Evolutionary conservation across 2,888 invertebrate genomes (phyloP).

Genomic region (Drosophila helvetica): DNA sequence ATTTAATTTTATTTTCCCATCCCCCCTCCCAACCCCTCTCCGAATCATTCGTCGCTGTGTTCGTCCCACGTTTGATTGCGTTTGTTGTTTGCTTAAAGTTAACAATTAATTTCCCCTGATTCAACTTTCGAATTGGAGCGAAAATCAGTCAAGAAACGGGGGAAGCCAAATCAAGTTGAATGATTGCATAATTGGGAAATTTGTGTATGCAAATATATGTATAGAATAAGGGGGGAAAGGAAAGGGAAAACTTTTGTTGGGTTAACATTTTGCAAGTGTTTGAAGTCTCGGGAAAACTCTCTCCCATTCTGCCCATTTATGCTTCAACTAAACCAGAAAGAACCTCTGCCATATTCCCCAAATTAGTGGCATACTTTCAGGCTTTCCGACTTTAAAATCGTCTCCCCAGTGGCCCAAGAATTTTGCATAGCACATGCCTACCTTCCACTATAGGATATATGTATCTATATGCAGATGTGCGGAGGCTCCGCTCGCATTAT

Average conservation of each 20-base stretch:
- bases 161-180: constrained; percentile 47
- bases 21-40: neutral
- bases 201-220: constrained; percentile 43
- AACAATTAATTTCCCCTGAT: constrained; percentile 72
- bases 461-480: neutral
- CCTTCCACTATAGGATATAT: neutral
- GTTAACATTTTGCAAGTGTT: constrained; percentile 29
- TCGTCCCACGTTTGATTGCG: constrained; percentile 75
- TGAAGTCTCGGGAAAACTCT: constrained; percentile 19
- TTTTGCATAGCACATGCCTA: constrained; percentile 13
- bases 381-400: constrained; percentile 12
- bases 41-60: constrained; percentile 38
- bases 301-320: neutral
- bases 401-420: constrained; percentile 21
- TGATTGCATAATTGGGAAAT: constrained; percentile 50
- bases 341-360: neutral
- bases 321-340: neutral
- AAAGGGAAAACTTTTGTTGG: constrained; percentile 6
- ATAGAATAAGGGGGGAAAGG: neutral
- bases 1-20: constrained; percentile 43
- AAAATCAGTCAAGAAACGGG: constrained; percentile 61
- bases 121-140: constrained; percentile 11
- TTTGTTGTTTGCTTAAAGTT: constrained; percentile 77
- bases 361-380: constrained; percentile 36
- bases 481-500: neutral